Conservation (phyloP, 2,113 vertebrate species). For the Centropus unirufus region DNA sequence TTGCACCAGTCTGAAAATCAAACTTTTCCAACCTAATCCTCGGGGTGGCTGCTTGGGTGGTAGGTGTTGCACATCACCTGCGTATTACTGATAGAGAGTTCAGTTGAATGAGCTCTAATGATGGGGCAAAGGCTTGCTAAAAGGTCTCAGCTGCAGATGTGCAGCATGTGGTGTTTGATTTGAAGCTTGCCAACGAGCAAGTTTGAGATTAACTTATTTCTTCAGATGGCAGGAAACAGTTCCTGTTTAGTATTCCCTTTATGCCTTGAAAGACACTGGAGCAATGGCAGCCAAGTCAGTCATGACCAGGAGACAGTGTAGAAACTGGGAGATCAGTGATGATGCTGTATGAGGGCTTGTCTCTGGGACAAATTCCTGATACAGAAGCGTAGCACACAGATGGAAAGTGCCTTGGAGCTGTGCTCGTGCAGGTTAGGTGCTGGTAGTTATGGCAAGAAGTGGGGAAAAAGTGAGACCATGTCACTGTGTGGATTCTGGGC, state of each 20-base stretch:
- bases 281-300: background rate
- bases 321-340: background rate
- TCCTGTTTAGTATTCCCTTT: background rate
- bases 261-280: background rate
- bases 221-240: background rate
- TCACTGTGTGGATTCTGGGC: background rate
- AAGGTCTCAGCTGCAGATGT: background rate
- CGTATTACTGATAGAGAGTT: background rate
- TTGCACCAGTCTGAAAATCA: background rate
- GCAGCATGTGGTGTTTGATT: background rate
- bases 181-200: background rate
- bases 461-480: rapidly evolving
- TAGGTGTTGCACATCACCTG: background rate
- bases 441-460: background rate
- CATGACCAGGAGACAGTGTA: background rate
- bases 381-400: rapidly evolving
- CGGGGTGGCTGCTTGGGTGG: background rate
- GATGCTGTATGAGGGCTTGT: background rate
- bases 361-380: background rate
- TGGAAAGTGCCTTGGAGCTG: rapidly evolving
- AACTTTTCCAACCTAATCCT: background rate
- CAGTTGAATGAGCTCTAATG: background rate
- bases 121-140: background rate
- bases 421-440: background rate
- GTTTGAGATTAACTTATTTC: background rate